Evolutionary conservation across 2,888 invertebrate species (phyloP).

Genomic region (Blastobasis adustella): DNA sequence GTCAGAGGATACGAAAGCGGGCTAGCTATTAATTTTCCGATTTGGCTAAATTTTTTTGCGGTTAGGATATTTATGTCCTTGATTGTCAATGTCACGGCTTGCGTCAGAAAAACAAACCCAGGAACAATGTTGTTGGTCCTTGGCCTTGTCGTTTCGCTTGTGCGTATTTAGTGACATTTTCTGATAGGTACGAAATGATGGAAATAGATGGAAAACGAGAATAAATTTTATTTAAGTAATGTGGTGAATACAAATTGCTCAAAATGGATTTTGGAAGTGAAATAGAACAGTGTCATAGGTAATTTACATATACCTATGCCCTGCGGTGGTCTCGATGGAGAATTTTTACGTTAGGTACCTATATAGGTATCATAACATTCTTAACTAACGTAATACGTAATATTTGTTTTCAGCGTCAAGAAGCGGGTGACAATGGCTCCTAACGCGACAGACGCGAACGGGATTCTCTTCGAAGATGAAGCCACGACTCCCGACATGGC

Average conservation of each 20-base stretch:
- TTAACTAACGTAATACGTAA: background rate
- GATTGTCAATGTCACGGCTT: too few relatives aligned
- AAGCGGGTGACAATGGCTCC: conserved; percentile 52
- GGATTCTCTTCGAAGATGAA: conserved; percentile 64
- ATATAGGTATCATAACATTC: background rate
- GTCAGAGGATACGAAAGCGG: too few relatives aligned
- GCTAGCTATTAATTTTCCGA: too few relatives aligned
- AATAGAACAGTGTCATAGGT: conserved; percentile 25
- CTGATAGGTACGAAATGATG: too few relatives aligned
- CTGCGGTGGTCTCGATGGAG: background rate
- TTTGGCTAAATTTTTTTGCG: too few relatives aligned
- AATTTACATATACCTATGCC: background rate
- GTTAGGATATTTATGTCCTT: too few relatives aligned
- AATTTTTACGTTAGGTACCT: background rate
- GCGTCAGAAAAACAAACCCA: too few relatives aligned
- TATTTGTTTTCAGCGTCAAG: conserved; percentile 21
- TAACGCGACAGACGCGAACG: conserved; percentile 55
- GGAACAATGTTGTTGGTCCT: too few relatives aligned
- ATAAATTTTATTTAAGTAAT: too few relatives aligned
- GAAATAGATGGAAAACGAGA: too few relatives aligned
- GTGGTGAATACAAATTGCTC: background rate
- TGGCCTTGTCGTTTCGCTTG: too few relatives aligned
- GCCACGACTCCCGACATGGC: conserved; percentile 63
- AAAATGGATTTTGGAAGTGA: conserved; percentile 27
- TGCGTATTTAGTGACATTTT: too few relatives aligned